phyloP scores from a whole-genome alignment of 2,888 invertebrate species.

The Limenitis camilla region DNA sequence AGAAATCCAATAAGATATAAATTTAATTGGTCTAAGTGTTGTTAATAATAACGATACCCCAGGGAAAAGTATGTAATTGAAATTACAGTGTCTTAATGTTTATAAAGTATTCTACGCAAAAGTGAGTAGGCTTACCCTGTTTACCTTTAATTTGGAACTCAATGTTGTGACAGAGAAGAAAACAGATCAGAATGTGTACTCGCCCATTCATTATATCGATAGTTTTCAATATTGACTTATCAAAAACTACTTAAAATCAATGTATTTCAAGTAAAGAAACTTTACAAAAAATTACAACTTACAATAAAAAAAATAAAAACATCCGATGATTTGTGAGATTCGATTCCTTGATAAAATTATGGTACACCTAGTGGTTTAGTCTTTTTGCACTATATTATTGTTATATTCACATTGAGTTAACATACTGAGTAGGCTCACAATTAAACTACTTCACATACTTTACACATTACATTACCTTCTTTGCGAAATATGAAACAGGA shows the following conservation, averaged over 20 bases:
- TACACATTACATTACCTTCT: slow-evolving; percentile 6
- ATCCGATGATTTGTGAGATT: slow-evolving; percentile 47
- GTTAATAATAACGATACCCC: too few species aligned
- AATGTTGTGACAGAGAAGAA: not conserved
- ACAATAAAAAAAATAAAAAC: slow-evolving; percentile 40
- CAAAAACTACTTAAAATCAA: slow-evolving; percentile 70
- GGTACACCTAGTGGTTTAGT: slow-evolving; percentile 48
- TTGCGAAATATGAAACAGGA: slow-evolving; percentile 14
- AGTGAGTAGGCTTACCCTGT: slow-evolving; percentile 51
- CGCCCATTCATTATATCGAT: slow-evolving; percentile 48
- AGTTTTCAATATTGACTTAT: slow-evolving; percentile 67
- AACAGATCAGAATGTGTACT: slow-evolving; percentile 34
- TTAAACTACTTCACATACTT: slow-evolving; percentile 36
- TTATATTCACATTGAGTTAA: slow-evolving; percentile 59
- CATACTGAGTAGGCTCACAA: slow-evolving; percentile 47
- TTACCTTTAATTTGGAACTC: slow-evolving; percentile 42
- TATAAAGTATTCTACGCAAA: too few species aligned
- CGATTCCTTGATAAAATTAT: slow-evolving; percentile 46
- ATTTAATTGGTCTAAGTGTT: too few species aligned
- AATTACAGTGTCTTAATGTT: too few species aligned
- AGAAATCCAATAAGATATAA: not conserved
- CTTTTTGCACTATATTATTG: slow-evolving; percentile 63
- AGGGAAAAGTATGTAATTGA: too few species aligned
- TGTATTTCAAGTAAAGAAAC: slow-evolving; percentile 59
- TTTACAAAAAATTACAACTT: slow-evolving; percentile 64